Base-by-base conservation (phyloP, 2,113 vertebrate species). In the Aythya baeri region DNA sequence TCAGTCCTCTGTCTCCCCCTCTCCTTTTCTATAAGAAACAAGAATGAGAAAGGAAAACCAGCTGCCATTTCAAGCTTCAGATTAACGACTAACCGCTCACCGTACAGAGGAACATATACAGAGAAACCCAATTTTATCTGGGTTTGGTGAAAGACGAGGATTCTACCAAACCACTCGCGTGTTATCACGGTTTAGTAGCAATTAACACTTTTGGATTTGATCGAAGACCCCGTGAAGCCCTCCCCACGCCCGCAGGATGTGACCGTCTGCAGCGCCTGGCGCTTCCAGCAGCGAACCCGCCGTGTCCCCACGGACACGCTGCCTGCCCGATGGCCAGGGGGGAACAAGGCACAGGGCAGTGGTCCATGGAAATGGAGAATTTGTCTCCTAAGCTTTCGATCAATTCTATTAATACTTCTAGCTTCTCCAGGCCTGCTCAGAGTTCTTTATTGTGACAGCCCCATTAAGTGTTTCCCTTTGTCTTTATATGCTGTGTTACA, bases 1-100 rank as follows among this genome's bases (percentile, higher is more conserved):
- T 83, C 91, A 86, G 80, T 34, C 54, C 25, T 63, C 68, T 68
- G 65, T 44, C 88, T 92, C 94, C 88, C 86, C 70, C 90, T 54
- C 62, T 80, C 79, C 54, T 54, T 78, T 89, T 91, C 72, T 67
- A 31, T 38, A 86, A 72, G 83, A 41, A 88, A 86, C 31, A 79
- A 57, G 14, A 84, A 83, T 1, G 50, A 86, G 55, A 62, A 36
- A 80, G 34, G 46, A 88, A 78, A 73, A 14, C 3, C 71, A 61
- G 79, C 83, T 54, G 22, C 77, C 80, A 8, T 31, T 70, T 62
- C 43, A 38, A 58, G 75, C 61, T 65, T 63, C 32, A 58, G 55
- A 55, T 11, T 22, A 82, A 86, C 32, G 78, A 41, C 36, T 8
- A 23, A 34, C 52, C 1, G 29, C 68, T 83, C 70, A 57, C 6